A percentile compares a stretch with the other conserved stretches of the same genome.
phyloP scores from a whole-genome alignment of 2,113 vertebrate genomes.

The Prochilodus magdalenae region DNA sequence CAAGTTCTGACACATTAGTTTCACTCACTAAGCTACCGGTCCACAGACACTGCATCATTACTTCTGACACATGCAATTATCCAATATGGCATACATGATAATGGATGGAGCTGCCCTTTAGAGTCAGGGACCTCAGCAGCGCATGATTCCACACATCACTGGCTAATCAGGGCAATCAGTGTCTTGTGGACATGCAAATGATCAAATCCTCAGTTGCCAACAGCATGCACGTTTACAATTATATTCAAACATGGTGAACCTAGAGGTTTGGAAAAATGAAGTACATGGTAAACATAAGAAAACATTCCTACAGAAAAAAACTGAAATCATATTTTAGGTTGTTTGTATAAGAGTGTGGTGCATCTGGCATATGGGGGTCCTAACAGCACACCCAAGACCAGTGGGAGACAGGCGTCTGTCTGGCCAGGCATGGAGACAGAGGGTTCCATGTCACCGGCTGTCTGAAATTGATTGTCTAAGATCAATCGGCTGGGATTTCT shows the following conservation, averaged over 20 bases:
- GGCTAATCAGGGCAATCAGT: slow-evolving; percentile 4
- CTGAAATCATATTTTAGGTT: background rate
- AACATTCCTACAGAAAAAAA: too few species aligned
- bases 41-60: background rate
- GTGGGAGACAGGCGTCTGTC: slow-evolving; percentile 34
- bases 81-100: background rate
- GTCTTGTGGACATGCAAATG: too few species aligned
- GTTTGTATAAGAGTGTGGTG: background rate
- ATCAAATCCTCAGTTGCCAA: too few species aligned
- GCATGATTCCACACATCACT: slow-evolving; percentile 3
- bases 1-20: background rate
- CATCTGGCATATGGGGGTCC: background rate
- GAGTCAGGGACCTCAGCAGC: background rate
- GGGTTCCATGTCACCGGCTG: slow-evolving; percentile 29
- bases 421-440: slow-evolving; percentile 27
- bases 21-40: background rate
- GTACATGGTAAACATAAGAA: too few species aligned
- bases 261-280: too few species aligned
- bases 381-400: background rate
- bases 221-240: too few species aligned
- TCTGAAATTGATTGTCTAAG: slow-evolving; percentile 40
- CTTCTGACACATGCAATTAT: background rate
- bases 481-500: slow-evolving; percentile 31
- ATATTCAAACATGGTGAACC: too few species aligned
- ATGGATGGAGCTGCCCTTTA: background rate